Conservation (phyloP, 2,113 vertebrate species). For the Pachycephala philippinensis region DNA sequence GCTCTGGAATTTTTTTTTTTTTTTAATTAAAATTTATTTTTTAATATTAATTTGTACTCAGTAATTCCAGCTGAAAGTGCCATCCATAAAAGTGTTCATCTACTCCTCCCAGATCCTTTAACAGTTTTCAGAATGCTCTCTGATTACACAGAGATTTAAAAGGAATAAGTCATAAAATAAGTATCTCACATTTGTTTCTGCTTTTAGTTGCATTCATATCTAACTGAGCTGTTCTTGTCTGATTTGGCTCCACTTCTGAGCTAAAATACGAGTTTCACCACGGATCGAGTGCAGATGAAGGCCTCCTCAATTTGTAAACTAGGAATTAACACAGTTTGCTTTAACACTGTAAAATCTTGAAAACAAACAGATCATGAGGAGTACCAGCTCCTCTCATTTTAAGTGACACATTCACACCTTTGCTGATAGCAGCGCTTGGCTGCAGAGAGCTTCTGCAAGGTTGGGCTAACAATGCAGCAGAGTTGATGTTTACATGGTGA, state of each 20-base stretch:
- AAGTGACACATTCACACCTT: conserved; percentile 38
- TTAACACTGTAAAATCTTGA: neutral
- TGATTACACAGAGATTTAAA: neutral
- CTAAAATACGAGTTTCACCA: neutral
- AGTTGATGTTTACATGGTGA: neutral
- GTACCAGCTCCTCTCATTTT: neutral
- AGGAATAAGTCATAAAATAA: neutral
- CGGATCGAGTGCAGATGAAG: neutral
- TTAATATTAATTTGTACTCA: neutral
- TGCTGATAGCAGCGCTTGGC: neutral
- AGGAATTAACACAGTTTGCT: neutral
- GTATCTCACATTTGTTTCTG: neutral
- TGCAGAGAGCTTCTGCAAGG: neutral
- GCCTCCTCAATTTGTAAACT: neutral
- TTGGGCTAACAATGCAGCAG: neutral
- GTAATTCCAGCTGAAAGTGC: neutral
- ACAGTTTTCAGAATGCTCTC: neutral
- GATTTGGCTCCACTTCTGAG: neutral
- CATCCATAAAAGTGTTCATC: neutral
- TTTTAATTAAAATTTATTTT: neutral
- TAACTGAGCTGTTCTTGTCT: neutral
- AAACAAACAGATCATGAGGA: conserved; percentile 27
- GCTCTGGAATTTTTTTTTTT: neutral
- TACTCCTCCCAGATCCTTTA: neutral
- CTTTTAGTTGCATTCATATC: neutral